phyloP scores from a whole-genome alignment of 2,888 invertebrate genomes.

The Chaetoderma sp. region DNA sequence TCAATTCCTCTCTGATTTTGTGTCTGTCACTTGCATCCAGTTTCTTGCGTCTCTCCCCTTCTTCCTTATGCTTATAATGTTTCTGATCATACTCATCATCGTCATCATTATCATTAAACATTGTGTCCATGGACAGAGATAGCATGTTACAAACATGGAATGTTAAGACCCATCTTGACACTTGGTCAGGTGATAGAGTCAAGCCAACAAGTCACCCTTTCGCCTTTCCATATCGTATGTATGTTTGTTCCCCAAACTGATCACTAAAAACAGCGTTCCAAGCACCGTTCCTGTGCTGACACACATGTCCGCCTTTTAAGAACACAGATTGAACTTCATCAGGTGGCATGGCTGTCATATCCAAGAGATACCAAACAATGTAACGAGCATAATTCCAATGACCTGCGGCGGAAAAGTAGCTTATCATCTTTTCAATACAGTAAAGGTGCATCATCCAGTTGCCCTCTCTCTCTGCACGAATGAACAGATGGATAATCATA shows the following conservation, averaged over 20 bases:
- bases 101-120: too few species aligned
- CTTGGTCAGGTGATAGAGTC: too few species aligned
- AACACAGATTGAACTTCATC: neutral
- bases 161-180: too few species aligned
- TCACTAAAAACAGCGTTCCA: neutral
- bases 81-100: too few species aligned
- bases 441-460: neutral
- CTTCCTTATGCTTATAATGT: too few species aligned
- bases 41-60: too few species aligned
- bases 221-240: too few species aligned
- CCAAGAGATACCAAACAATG: neutral
- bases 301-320: neutral
- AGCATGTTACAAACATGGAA: too few species aligned
- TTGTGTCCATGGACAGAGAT: too few species aligned
- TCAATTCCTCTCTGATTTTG: neutral
- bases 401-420: neutral
- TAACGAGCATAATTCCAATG: neutral
- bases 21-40: neutral
- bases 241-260: slow-evolving; percentile 2
- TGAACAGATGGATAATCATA: too few species aligned
- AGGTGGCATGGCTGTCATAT: neutral
- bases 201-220: too few species aligned
- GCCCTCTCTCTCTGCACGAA: too few species aligned
- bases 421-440: neutral
- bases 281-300: neutral